phyloP scores from a whole-genome alignment of 2,113 vertebrate species.

The Stomatorhinus ivindoensis region DNA sequence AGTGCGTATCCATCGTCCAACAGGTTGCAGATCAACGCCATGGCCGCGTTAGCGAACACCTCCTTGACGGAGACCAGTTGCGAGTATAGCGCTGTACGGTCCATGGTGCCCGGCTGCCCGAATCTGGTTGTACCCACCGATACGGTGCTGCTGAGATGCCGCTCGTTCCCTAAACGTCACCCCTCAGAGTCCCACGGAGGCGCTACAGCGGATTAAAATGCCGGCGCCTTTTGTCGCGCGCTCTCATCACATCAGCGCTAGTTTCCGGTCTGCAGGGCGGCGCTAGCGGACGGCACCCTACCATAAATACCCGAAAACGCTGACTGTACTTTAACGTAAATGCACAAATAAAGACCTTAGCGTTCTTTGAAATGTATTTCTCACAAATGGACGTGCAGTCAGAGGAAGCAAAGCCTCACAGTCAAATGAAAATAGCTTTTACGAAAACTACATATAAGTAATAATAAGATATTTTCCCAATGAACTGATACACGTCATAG shows the following conservation, averaged over 20 bases:
- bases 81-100: background rate
- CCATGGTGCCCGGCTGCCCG: background rate
- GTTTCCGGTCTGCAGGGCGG: background rate
- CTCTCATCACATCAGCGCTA: background rate
- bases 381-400: no score
- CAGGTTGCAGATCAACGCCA: slow-evolving; percentile 13
- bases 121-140: background rate
- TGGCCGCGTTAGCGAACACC: slow-evolving; percentile 10
- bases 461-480: background rate
- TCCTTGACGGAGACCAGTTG: slow-evolving; percentile 17
- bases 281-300: background rate
- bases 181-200: background rate
- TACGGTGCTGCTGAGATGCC: background rate
- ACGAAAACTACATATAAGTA: background rate
- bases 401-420: no score
- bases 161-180: background rate
- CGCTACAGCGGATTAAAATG: background rate
- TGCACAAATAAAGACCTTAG: background rate
- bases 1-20: slow-evolving; percentile 10
- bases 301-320: background rate
- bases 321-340: background rate
- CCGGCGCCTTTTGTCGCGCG: background rate
- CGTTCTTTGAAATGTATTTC: no score
- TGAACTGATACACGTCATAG: background rate
- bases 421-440: background rate